phyloP scores from a whole-genome alignment of 37 sponge, comb jelly and placozoan species.

The Axinella damicornis region DNA sequence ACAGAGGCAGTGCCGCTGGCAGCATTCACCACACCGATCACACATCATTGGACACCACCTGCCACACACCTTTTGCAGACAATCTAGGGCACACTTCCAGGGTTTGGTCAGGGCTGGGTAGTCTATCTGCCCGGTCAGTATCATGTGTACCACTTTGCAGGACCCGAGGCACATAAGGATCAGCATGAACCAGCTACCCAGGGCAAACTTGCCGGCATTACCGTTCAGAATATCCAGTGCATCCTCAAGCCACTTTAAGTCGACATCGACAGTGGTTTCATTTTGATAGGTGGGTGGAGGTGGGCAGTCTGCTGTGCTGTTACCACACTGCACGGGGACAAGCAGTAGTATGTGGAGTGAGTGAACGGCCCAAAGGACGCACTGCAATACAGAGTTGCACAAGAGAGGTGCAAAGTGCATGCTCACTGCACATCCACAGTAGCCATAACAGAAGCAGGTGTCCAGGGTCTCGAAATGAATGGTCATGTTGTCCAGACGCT shows the following conservation, averaged over 20 bases:
- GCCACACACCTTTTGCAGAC: not conserved
- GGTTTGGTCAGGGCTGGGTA: conserved; percentile 3
- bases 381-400: not conserved
- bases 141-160: conserved; percentile 70
- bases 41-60: conserved; percentile 20
- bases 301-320: conserved; percentile 63
- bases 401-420: too few relatives aligned
- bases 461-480: conserved; percentile 78
- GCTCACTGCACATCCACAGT: conserved; percentile 86
- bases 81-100: not conserved
- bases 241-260: not conserved
- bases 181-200: conserved; percentile 43
- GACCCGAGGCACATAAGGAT: conserved; percentile 55
- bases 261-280: not conserved
- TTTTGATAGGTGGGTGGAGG: conserved; percentile 43
- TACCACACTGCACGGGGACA: conserved; percentile 71
- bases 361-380: too few relatives aligned
- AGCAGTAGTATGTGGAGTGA: too few relatives aligned
- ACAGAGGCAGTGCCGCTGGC: conserved; percentile 6
- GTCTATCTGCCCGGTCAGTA: conserved; percentile 64
- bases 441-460: conserved; percentile 88
- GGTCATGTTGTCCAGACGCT: conserved; percentile 75
- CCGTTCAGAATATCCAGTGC: conserved; percentile 6
- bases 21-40: not conserved
- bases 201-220: conserved; percentile 29